Evolutionary conservation across 2,113 vertebrate species (phyloP), one percentile per base, ranked within the genome.

Genomic region (Melanerpes aurifrons): DNA sequence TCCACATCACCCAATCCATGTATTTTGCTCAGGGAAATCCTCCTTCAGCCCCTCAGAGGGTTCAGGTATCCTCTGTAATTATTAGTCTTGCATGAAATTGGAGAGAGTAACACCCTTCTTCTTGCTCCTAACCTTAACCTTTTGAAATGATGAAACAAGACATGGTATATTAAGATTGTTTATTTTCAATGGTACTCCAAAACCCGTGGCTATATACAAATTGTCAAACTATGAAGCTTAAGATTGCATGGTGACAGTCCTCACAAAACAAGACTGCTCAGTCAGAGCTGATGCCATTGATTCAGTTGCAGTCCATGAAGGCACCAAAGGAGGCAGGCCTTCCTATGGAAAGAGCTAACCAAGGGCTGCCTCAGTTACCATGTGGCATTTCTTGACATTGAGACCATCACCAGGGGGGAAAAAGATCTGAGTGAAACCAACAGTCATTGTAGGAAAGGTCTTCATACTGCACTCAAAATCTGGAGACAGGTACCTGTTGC

Each of bases 121-220:
- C 62, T 72, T 87, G 50, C 22, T 69, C n/a, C 22, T 66, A 4
- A 57, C n/a, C 4, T 13, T 59, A 54, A 45, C 28, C 61, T 37
- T 37, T 66, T 72, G 56, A 76, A 96, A 91, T 68, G 59, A 94
- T 16, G 43, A 92, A 90, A 76, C 58, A 82, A 67, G 77, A 35
- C 0, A 1, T 1, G 3, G 26, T 88, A 28, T 8, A 28, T 67
- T 61, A 56, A 93, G 61, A 73, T 21, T 35, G 50, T 96, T 95
- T 95, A 96, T 95, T 95, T 93, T 75, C 86, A 89, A 86, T 37
- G 26, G 47, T 76, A 66, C 63, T 94, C 81, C 70, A 61, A 85
- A 93, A 82, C 28, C 66, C 0, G 0, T 70, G 53, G 40, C 75
- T 90, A 83, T 78, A 53, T 66, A 93, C 71, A 95, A 48, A 80